Evolutionary conservation across 1,140 invertebrate species (phyloP).

Genomic region (Penaeus indicus): DNA sequence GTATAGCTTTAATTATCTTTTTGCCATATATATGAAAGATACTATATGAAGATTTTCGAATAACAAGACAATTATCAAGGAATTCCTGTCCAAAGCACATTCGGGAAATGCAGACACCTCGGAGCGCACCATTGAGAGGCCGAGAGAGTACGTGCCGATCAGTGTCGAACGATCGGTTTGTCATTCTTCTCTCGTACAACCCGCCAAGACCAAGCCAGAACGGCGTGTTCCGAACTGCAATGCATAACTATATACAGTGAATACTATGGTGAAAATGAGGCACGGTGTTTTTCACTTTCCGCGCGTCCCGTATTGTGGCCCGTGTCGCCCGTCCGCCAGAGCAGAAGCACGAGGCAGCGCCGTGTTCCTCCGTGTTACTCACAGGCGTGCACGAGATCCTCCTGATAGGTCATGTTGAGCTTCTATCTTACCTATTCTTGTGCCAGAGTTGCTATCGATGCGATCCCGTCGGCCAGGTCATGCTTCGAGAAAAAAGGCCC

Average conservation of each 20-base stretch:
- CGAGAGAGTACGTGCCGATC: too few relatives aligned
- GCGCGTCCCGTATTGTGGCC: background rate
- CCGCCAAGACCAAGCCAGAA: too few relatives aligned
- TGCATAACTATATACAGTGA: background rate
- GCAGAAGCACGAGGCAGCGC: constrained; percentile 12
- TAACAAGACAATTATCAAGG: too few relatives aligned
- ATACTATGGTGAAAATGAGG: background rate
- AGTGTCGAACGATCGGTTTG: too few relatives aligned
- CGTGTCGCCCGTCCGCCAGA: background rate
- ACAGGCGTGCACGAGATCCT: constrained; percentile 23
- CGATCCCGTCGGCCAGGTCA: background rate
- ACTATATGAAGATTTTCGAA: too few relatives aligned
- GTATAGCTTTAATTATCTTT: too few relatives aligned
- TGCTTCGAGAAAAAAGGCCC: background rate
- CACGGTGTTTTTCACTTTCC: background rate
- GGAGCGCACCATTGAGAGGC: too few relatives aligned
- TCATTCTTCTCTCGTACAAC: too few relatives aligned
- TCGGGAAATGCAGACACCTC: too few relatives aligned
- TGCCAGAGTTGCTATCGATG: constrained; percentile 23
- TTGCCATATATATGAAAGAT: too few relatives aligned
- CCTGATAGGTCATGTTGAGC: constrained; percentile 22
- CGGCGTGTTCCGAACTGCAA: too few relatives aligned
- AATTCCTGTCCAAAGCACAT: too few relatives aligned
- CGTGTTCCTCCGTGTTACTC: constrained; percentile 27
- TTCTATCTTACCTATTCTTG: constrained; percentile 34